Conservation (phyloP, 2,113 vertebrate genomes). For the Gasterosteus aculeatus region DNA sequence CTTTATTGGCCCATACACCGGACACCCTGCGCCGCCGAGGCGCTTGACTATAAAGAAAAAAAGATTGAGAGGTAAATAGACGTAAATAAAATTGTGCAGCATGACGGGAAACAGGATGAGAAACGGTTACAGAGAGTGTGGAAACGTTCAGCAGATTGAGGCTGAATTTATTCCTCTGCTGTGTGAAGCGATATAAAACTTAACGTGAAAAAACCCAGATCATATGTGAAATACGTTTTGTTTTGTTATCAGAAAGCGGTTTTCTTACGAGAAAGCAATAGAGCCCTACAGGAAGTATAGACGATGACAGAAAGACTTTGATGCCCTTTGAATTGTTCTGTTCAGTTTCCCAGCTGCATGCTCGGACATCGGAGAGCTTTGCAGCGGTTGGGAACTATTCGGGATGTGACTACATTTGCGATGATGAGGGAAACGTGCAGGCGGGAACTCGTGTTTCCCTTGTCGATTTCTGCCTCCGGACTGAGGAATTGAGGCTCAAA, state of each 20-base stretch:
- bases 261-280: not conserved
- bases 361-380: not conserved
- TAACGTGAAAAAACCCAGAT: not conserved
- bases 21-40: constrained; percentile 14
- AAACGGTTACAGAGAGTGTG: not conserved
- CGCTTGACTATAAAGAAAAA: constrained; percentile 32
- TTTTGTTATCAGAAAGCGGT: not conserved
- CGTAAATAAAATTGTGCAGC: constrained; percentile 26
- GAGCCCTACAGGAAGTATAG: not conserved
- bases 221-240: not conserved
- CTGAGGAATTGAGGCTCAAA: not conserved
- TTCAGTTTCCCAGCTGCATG: not conserved
- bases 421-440: not conserved
- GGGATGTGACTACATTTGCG: too few relatives aligned
- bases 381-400: not conserved
- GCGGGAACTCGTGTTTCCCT: not conserved
- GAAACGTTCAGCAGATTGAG: not conserved
- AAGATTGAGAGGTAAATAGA: constrained; percentile 24
- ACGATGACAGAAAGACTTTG: not conserved
- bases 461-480: not conserved
- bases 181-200: not conserved
- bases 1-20: constrained; percentile 30
- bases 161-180: not conserved
- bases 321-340: too few relatives aligned
- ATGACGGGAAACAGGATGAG: not conserved